These are phyloP conservation scores for Campylorhamphus procurvoides DNA, from an alignment of 2,113 vertebrate species.

Conservation along the genomic window DNA sequence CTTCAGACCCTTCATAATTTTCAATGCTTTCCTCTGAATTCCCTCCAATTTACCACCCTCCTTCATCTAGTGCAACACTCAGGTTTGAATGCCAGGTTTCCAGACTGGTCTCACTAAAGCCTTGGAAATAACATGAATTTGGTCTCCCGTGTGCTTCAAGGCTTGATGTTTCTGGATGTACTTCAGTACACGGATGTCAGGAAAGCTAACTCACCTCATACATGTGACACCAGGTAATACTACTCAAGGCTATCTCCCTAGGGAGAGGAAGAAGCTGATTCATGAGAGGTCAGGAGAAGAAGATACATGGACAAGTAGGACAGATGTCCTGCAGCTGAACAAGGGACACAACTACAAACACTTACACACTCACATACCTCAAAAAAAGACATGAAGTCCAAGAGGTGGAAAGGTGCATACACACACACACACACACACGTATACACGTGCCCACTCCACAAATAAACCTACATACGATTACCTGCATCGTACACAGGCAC, in stretches of 20 bases:
- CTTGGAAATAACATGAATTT: not conserved
- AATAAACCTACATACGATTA: not conserved
- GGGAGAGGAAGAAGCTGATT: not conserved
- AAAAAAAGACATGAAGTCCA: not conserved
- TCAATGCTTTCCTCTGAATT: conserved; percentile 35
- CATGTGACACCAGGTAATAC: not conserved
- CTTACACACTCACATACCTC: not conserved
- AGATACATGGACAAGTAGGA: not conserved
- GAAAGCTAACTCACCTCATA: not conserved
- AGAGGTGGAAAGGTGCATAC: not conserved
- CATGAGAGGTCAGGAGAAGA: not conserved
- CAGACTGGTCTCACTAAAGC: not conserved
- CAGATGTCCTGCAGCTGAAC: not conserved
- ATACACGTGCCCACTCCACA: not conserved
- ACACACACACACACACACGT: not conserved
- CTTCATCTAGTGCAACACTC: not conserved
- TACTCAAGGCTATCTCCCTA: not conserved
- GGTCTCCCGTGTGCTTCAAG: not conserved
- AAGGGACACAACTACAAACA: not conserved
- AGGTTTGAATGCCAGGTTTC: not conserved
- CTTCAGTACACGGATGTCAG: not conserved
- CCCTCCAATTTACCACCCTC: conserved; percentile 27
- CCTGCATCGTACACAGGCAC: not conserved
- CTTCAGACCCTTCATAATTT: conserved; percentile 8
- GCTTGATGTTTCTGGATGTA: not conserved